Percentiles rank a stretch among this genome's conserved stretches.
Conservation (phyloP, 2,888 invertebrate genomes). For the Drosophila mettleri region DNA sequence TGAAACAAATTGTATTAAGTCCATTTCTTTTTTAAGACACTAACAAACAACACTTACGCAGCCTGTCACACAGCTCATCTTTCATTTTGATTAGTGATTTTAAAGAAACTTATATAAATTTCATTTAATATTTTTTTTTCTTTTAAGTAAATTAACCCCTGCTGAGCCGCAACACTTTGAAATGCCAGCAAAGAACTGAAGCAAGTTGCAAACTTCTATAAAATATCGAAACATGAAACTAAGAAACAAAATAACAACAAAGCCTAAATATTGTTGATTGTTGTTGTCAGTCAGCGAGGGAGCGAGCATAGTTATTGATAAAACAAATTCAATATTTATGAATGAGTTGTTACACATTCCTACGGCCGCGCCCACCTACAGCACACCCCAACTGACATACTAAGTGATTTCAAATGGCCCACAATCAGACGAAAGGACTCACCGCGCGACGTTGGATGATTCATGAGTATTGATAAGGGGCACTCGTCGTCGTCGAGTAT, state of each 20-base stretch:
- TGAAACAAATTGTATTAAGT: background rate
- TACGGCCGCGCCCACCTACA: conserved; percentile 19
- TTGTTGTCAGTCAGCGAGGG: conserved; percentile 38
- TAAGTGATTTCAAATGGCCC: conserved; percentile 72
- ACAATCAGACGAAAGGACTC: conserved; percentile 85
- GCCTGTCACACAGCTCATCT: conserved; percentile 28
- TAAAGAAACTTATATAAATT: background rate
- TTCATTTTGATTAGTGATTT: conserved; percentile 15
- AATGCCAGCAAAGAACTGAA: conserved; percentile 63
- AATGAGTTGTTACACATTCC: conserved; percentile 37
- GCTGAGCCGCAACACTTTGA: conserved; percentile 27
- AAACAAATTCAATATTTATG: conserved; percentile 75
- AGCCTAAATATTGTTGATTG: conserved; percentile 26
- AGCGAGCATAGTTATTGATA: conserved; percentile 82
- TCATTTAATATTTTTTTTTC: background rate
- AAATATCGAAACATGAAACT: conserved; percentile 31
- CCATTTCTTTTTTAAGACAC: background rate
- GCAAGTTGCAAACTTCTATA: conserved; percentile 13
- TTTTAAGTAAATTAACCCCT: background rate
- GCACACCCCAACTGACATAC: conserved; percentile 25
- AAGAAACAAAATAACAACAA: conserved; percentile 58
- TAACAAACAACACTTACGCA: conserved; percentile 30
- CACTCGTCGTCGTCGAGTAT: conserved; percentile 99
- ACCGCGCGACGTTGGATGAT: conserved; percentile 94
- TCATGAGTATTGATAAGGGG: conserved; percentile 96